Conservation (phyloP, 2,113 vertebrate genomes). For the Scophthalmus maximus region DNA sequence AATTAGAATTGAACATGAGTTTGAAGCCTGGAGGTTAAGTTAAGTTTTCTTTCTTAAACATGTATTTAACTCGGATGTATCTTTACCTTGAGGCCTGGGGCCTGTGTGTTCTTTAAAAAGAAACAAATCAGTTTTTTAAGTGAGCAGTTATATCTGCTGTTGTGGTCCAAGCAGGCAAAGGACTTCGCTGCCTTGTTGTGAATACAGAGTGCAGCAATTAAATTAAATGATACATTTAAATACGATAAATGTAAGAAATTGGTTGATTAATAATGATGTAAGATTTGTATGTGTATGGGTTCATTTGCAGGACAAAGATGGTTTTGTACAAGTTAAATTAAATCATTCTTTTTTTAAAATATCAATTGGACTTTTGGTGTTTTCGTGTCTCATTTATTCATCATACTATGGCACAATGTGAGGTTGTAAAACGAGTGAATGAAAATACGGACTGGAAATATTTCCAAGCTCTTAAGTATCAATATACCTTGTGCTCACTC, state of each 20-base stretch:
- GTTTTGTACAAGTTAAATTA: slow-evolving; percentile 79
- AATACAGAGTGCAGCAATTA: slow-evolving; percentile 33
- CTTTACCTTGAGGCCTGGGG: slow-evolving; percentile 76
- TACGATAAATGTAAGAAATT: slow-evolving; percentile 54
- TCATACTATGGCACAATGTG: not conserved
- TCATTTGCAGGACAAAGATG: slow-evolving; percentile 86
- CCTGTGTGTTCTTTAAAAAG: slow-evolving; percentile 44
- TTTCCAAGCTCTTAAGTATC: not conserved
- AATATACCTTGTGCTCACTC: not conserved
- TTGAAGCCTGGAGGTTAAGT: slow-evolving; percentile 8
- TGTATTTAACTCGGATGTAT: slow-evolving; percentile 62
- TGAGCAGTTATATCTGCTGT: slow-evolving; percentile 49
- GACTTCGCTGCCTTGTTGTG: slow-evolving; percentile 62
- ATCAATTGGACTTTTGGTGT: slow-evolving; percentile 49
- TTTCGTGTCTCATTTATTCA: slow-evolving; percentile 40
- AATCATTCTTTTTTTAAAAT: slow-evolving; percentile 71
- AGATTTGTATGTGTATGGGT: slow-evolving; percentile 60
- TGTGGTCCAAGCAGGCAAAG: slow-evolving; percentile 79
- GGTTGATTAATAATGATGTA: slow-evolving; percentile 47
- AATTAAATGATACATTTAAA: slow-evolving; percentile 21
- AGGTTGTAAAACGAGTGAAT: not conserved
- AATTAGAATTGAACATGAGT: not conserved
- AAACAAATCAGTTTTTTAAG: slow-evolving; percentile 11
- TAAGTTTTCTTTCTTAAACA: slow-evolving; percentile 9
- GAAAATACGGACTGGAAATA: not conserved